phyloP scores from a whole-genome alignment of 2,888 invertebrate genomes.

The Mimumesa dahlbomi region DNA sequence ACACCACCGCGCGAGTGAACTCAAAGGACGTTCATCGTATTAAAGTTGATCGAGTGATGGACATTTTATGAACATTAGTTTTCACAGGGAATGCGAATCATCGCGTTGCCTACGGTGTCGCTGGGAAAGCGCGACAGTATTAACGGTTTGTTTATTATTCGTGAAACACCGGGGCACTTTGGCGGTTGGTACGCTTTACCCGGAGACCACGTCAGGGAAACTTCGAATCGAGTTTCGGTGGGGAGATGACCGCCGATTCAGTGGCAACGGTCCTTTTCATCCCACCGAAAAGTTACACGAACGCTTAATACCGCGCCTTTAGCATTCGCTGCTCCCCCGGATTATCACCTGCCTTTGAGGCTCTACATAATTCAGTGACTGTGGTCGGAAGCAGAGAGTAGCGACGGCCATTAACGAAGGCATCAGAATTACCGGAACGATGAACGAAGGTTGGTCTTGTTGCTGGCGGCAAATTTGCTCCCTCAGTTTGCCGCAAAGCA shows the following conservation, averaged over 20 bases:
- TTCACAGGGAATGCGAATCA: too few species aligned
- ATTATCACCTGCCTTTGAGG: constrained; percentile 62
- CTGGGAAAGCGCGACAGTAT: constrained; percentile 19
- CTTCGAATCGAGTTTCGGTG: constrained; percentile 61
- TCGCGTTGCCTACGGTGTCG: not conserved
- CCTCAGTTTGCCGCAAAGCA: not conserved
- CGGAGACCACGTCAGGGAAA: constrained; percentile 44
- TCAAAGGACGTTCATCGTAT: not conserved
- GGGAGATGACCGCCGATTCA: constrained; percentile 51
- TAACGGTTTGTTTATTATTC: constrained; percentile 55
- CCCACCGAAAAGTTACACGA: constrained; percentile 55
- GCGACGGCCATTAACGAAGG: constrained; percentile 24
- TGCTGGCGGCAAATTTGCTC: not conserved
- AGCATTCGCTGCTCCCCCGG: constrained; percentile 50
- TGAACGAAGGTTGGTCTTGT: constrained; percentile 20
- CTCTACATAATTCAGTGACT: constrained; percentile 54
- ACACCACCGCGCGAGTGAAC: too few species aligned
- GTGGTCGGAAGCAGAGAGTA: constrained; percentile 14
- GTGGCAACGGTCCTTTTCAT: constrained; percentile 55
- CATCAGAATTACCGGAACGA: constrained; percentile 20
- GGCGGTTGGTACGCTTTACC: constrained; percentile 38
- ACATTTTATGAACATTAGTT: too few species aligned
- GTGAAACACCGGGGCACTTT: constrained; percentile 31
- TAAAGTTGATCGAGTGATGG: not conserved
- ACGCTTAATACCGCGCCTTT: constrained; percentile 61